Evolutionary conservation across 2,113 vertebrate species (phyloP).

Genomic region (Muscicapa adusta): DNA sequence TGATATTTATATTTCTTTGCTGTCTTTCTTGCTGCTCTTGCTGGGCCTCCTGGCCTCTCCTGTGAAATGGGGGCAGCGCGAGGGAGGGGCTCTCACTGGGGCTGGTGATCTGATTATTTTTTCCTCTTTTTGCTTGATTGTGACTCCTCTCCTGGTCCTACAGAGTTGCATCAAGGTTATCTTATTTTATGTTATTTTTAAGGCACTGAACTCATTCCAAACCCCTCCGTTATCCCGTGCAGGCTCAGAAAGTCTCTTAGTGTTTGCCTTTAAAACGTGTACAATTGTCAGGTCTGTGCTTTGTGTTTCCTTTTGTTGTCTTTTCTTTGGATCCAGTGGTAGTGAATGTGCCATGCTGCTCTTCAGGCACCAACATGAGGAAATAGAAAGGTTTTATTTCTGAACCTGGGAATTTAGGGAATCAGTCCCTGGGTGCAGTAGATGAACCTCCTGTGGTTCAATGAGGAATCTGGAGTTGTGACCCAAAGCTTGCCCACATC

Average conservation of each 20-base stretch:
- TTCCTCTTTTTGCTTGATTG: background rate
- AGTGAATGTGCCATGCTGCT: background rate
- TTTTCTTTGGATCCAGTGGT: background rate
- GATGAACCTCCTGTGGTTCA: background rate
- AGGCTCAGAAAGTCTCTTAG: constrained; percentile 12
- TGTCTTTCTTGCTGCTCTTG: background rate
- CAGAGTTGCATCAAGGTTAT: background rate
- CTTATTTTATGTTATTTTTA: background rate
- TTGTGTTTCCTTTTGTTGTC: constrained; percentile 27
- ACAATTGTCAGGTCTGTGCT: background rate
- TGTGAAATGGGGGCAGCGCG: rapidly evolving
- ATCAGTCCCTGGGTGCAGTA: background rate
- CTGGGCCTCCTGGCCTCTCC: background rate
- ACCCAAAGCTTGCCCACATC: background rate
- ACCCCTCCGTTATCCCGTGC: background rate
- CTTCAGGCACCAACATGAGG: background rate
- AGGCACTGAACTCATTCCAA: background rate
- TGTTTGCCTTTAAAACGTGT: background rate
- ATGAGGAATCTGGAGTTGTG: background rate
- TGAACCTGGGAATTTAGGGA: background rate
- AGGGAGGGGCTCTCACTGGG: background rate
- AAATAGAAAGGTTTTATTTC: background rate
- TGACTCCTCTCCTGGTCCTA: background rate
- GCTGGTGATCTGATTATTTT: background rate
- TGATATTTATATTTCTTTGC: constrained; percentile 8